Evolutionary conservation across 2,888 invertebrate genomes (phyloP).

Genomic region (Orgyia antiqua): DNA sequence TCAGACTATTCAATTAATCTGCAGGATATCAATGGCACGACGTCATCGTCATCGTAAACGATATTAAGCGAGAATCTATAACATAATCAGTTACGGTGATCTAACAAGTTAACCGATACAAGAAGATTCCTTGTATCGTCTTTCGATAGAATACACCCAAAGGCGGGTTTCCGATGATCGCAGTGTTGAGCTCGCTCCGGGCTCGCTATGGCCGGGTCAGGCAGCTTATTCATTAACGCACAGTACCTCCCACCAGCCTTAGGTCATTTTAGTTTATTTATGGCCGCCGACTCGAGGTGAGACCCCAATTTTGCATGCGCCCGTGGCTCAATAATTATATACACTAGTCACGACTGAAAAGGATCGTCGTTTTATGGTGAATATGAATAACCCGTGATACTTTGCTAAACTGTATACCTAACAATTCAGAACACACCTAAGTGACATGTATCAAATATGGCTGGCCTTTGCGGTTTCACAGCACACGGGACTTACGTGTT

Average conservation of each 20-base stretch:
- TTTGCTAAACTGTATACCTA: conserved; percentile 14
- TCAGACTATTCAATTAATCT: too few species aligned
- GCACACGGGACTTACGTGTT: too few species aligned
- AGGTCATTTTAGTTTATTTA: conserved; percentile 74
- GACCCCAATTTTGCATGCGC: conserved; percentile 77
- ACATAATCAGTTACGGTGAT: too few species aligned
- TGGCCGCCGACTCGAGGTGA: conserved; percentile 68
- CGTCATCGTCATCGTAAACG: too few species aligned
- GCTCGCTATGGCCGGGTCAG: conserved; percentile 22
- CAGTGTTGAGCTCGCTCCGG: conserved; percentile 10
- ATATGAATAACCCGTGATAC: conserved; percentile 37
- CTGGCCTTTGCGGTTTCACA: too few species aligned
- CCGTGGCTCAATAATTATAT: conserved; percentile 72
- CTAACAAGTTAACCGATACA: too few species aligned
- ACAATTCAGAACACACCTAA: too few species aligned
- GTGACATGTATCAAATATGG: too few species aligned
- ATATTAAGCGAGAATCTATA: too few species aligned
- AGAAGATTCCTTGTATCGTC: neutral
- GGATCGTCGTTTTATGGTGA: conserved; percentile 66
- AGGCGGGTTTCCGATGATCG: conserved; percentile 12
- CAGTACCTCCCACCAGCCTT: conserved; percentile 66
- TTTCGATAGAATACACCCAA: neutral
- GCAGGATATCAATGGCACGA: too few species aligned
- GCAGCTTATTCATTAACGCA: conserved; percentile 67
- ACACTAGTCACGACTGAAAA: conserved; percentile 64